phyloP scores from a whole-genome alignment of 2,113 vertebrate species.

The Corapipo altera region DNA sequence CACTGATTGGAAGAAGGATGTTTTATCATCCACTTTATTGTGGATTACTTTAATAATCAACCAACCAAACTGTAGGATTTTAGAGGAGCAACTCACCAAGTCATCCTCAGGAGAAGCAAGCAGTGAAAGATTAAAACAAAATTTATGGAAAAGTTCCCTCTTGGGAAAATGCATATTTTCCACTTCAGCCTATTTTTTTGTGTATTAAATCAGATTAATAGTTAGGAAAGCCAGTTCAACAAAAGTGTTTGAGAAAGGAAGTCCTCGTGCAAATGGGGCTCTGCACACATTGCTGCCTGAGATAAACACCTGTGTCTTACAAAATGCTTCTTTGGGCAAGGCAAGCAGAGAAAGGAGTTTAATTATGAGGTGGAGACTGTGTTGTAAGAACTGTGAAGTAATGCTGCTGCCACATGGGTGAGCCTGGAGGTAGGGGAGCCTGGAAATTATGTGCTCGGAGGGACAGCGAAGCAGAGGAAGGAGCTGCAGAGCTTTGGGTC shows the following conservation, averaged over 20 bases:
- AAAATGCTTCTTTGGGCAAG: not conserved
- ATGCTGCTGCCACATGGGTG: not conserved
- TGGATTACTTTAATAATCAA: not conserved
- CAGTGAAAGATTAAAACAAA: not conserved
- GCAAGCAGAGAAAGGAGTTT: not conserved
- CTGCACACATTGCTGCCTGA: not conserved
- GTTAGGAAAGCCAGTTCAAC: not conserved
- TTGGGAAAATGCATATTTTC: not conserved
- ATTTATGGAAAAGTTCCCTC: not conserved
- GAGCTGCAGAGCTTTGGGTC: not conserved
- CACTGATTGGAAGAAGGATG: not conserved
- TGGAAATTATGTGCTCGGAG: fast-evolving
- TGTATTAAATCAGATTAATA: not conserved
- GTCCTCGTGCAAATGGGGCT: not conserved
- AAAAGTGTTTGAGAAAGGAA: not conserved
- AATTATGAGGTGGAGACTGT: not conserved
- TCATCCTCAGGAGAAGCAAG: not conserved
- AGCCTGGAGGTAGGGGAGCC: not conserved
- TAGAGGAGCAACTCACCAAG: not conserved
- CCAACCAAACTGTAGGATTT: not conserved
- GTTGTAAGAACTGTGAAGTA: not conserved
- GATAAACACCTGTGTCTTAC: not conserved
- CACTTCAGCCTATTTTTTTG: not conserved
- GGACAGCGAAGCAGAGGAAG: not conserved
- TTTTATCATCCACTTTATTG: not conserved